Evolutionary conservation across 2,888 invertebrate species (phyloP).

Genomic region (Oscheius sp.): DNA sequence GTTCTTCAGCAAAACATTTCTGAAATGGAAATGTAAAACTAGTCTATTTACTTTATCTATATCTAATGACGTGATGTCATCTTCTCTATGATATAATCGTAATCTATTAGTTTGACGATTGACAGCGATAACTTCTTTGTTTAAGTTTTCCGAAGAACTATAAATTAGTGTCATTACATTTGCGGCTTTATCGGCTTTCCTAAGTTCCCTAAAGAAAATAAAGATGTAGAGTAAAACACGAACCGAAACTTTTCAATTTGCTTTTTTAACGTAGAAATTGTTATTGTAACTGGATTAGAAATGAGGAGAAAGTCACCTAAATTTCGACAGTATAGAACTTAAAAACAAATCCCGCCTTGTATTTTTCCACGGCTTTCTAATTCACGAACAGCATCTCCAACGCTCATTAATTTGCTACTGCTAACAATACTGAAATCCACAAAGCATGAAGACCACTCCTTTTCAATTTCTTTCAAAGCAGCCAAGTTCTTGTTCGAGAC

Average conservation of each 20-base stretch:
- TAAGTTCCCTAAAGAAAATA: conserved; percentile 35
- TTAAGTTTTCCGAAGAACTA: conserved; percentile 32
- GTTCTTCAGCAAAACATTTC: conserved; percentile 44
- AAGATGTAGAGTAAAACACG: neutral
- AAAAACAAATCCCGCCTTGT: conserved; percentile 26
- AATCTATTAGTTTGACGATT: conserved; percentile 45
- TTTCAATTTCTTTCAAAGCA: conserved; percentile 29
- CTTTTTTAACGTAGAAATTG: conserved; percentile 39
- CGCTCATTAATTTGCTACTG: conserved; percentile 40
- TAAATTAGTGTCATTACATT: conserved; percentile 60
- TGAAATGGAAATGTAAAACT: conserved; percentile 18
- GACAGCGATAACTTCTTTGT: conserved; percentile 41
- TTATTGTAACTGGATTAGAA: conserved; percentile 54
- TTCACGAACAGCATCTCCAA: conserved; percentile 62
- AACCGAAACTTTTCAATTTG: conserved; percentile 53
- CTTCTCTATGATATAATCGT: conserved; percentile 44
- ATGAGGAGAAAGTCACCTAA: conserved; percentile 60
- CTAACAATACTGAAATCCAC: conserved; percentile 30
- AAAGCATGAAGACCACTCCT: conserved; percentile 39
- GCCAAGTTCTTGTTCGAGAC: conserved; percentile 35
- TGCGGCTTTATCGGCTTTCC: conserved; percentile 46
- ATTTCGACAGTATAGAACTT: neutral
- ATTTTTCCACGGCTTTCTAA: conserved; percentile 51
- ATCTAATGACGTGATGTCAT: conserved; percentile 37
- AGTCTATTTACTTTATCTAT: conserved; percentile 36